Evolutionary conservation across 2,888 invertebrate species (phyloP).

Genomic region (Nymphalis c-album): DNA sequence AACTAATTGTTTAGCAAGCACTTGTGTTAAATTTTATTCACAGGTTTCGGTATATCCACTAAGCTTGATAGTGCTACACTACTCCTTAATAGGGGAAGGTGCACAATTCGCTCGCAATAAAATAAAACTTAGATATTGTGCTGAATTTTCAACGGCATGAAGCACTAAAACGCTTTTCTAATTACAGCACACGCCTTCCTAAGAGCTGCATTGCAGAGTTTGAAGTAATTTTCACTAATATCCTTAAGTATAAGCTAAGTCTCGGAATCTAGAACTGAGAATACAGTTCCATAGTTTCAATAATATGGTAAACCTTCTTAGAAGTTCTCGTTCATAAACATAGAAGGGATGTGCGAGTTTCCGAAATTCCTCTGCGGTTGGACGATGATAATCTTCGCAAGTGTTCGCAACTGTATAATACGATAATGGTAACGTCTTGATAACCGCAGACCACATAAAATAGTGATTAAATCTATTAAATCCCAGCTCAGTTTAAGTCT

Average conservation of each 20-base stretch:
- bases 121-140: slow-evolving; percentile 48
- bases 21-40: slow-evolving; percentile 32
- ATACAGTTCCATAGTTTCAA: slow-evolving; percentile 26
- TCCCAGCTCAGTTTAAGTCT: too few relatives aligned
- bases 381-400: slow-evolving; percentile 3
- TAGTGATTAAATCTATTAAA: too few relatives aligned
- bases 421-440: not conserved
- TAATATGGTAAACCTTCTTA: slow-evolving; percentile 20
- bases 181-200: slow-evolving; percentile 58
- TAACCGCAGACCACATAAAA: too few relatives aligned
- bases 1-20: slow-evolving; percentile 36
- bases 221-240: slow-evolving; percentile 65
- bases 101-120: slow-evolving; percentile 43
- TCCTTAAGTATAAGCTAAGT: slow-evolving; percentile 55
- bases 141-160: slow-evolving; percentile 42
- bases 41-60: slow-evolving; percentile 25
- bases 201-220: slow-evolving; percentile 69
- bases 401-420: slow-evolving; percentile 1
- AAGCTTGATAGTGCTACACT: slow-evolving; percentile 21
- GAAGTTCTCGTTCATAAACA: slow-evolving; percentile 14
- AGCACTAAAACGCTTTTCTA: slow-evolving; percentile 61
- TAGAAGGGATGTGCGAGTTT: slow-evolving; percentile 10
- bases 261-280: slow-evolving; percentile 27
- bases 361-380: slow-evolving; percentile 7
- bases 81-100: slow-evolving; percentile 34